These are phyloP conservation scores for Erannis defoliaria DNA, from an alignment of 2,888 invertebrate species.

Conservation along the genomic window DNA sequence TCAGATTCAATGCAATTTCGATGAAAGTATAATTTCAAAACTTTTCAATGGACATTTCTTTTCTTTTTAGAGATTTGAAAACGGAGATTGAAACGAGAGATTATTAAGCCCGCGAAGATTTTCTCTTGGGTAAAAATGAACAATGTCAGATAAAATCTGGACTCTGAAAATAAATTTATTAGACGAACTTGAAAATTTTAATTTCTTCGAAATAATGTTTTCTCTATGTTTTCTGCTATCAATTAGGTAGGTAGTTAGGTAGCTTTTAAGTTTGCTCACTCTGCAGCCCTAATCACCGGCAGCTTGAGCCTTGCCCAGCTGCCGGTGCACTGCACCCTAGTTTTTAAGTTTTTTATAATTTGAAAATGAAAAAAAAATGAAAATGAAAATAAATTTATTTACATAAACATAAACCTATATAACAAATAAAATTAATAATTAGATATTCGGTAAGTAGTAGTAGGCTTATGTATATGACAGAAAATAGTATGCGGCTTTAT, in stretches of 20 bases:
- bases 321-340: too few species aligned
- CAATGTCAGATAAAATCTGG: conserved; percentile 53
- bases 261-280: too few species aligned
- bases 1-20: conserved; percentile 18
- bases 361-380: too few species aligned
- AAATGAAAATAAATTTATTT: too few species aligned
- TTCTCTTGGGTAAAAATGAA: conserved; percentile 50
- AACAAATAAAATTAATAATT: too few species aligned
- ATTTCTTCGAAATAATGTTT: conserved; percentile 1
- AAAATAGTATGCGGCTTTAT: too few species aligned
- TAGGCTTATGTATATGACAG: too few species aligned
- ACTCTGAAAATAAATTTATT: conserved; percentile 42
- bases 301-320: too few species aligned
- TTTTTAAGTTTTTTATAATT: too few species aligned
- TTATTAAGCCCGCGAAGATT: conserved; percentile 48
- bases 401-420: too few species aligned
- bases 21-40: conserved; percentile 15
- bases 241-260: neutral
- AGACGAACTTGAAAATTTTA: conserved; percentile 34
- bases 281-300: too few species aligned
- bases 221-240: neutral
- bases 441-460: too few species aligned
- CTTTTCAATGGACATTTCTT: conserved; percentile 24
- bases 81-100: conserved; percentile 52
- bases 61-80: conserved; percentile 42